phyloP scores from a whole-genome alignment of 1,140 invertebrate genomes.

The silkworm (Bombyx mori) region ASM3026992v2 NC_085130.1:1712501-1713000 shows the following conservation, averaged over 20 bases:
- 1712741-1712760: slow-evolving; percentile 7
- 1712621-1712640: slow-evolving; percentile 1
- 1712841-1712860: slow-evolving; percentile 19
- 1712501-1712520: too few species aligned
- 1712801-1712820: slow-evolving; percentile 2
- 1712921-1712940: too few species aligned
- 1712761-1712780: slow-evolving; percentile 11
- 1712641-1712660: slow-evolving; percentile 1
- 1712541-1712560: neutral
- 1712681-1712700: slow-evolving; percentile 1
- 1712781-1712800: slow-evolving; percentile 3
- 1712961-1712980: too few species aligned
- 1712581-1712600: neutral
- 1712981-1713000: too few species aligned
- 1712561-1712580: neutral
- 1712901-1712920: too few species aligned
- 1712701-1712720: too few species aligned
- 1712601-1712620: neutral
- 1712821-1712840: slow-evolving; percentile 7
- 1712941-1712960: too few species aligned
- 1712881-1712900: too few species aligned
- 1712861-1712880: neutral
- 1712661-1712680: slow-evolving; percentile 1
- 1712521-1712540: neutral
- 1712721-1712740: neutral